phyloP scores from a whole-genome alignment of 2,797 vertebrate genomes.

The Hippopotamyrus pictus region DNA sequence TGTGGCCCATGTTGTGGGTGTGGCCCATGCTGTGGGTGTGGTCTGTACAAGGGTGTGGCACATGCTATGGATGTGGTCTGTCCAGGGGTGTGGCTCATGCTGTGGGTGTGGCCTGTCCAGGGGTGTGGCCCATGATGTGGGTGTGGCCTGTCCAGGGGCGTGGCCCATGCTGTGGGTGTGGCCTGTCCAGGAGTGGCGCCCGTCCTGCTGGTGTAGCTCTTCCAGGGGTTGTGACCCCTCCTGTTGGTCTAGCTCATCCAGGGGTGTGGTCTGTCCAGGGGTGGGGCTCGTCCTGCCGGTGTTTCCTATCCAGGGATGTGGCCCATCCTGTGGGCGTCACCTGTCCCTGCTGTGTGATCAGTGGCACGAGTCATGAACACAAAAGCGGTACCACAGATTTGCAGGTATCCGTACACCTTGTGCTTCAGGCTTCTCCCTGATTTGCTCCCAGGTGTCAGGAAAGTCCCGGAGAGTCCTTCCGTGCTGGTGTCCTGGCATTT shows the following conservation, averaged over 20 bases:
- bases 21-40: neutral
- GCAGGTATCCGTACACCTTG: neutral
- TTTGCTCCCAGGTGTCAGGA: neutral
- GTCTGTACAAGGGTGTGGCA: neutral
- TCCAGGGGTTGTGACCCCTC: too few species aligned
- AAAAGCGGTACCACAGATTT: neutral
- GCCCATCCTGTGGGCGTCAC: neutral
- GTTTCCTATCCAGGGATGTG: too few species aligned
- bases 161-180: too few species aligned
- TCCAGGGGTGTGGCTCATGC: too few species aligned
- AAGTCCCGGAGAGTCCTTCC: neutral
- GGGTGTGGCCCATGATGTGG: too few species aligned
- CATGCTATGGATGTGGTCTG: neutral
- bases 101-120: neutral
- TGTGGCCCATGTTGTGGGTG: too few species aligned
- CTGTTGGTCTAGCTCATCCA: too few species aligned
- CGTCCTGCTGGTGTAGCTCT: too few species aligned
- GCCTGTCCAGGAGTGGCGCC: too few species aligned
- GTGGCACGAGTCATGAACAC: neutral
- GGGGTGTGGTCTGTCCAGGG: too few species aligned
- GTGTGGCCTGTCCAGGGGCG: neutral
- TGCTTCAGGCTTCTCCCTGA: neutral
- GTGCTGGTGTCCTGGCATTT: neutral
- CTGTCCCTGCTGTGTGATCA: neutral
- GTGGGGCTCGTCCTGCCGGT: too few species aligned